Base-by-base conservation (phyloP, 2,113 vertebrate genomes). In the Boulengeromyrus knoepffleri region DNA sequence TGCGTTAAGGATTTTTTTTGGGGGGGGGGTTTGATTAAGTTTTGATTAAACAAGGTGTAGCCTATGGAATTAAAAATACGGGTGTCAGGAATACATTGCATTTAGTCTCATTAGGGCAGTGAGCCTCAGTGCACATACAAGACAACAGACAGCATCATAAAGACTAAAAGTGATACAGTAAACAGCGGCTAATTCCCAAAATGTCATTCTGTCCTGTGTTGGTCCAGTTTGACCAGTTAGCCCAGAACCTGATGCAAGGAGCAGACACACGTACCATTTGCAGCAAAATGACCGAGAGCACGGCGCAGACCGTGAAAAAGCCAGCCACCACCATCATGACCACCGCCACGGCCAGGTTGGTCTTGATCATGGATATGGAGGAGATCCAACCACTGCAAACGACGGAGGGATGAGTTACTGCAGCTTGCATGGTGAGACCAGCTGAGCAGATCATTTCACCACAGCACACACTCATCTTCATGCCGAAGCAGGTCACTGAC, bases 311-410 rank as follows among this genome's bases (percentile, higher is more conserved):
- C 0, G 98, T 98, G 95, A 99, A 99, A 94, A 99, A 99, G 0
- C 93, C 94, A 0, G 99, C 97, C 91, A 99, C 98, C 84, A 99
- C 96, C 97, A 99, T 97, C 98, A 99, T 99, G 88, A 99, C 96
- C 36, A 98, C 91, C 0, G 94, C 93, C 91, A 98, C 97, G 0
- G 96, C 93, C 92, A 95, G 0, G 93, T 95, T 96, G 0, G 0
- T 2, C 0, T 31, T 0, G 70, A 97, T 70, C 89, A 96, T 91
- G 0, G 96, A 94, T 87, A 99, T 93, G 0, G 98, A 94, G 4
- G 96, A 89, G 5, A 99, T 99, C 99, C 99, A 99, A 2, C 99
- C 99, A 3, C 98, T 99, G 93, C 0, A 90, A 90, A 91, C 19
- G 92, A 90, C 36, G 80, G 19, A 88, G 74, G 86, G 17, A 1